Base-by-base conservation (phyloP, 1,140 invertebrate genomes). In the Pseudobourletiella spinata region DNA sequence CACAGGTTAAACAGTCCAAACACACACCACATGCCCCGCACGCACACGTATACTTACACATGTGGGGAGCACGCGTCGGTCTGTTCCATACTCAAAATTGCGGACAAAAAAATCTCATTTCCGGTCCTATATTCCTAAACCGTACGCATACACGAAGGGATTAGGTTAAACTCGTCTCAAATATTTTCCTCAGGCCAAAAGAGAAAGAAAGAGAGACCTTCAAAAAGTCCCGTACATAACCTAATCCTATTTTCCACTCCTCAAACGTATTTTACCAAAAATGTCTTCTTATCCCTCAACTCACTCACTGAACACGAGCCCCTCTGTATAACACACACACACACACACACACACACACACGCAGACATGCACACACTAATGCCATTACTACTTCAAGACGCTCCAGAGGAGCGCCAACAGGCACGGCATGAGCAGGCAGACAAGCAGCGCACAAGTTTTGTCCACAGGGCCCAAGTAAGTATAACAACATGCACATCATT, bases 81-180 rank as follows among this genome's bases (percentile, higher is more conserved):
- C 35, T 58, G 29, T 32, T 42, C 35, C 30, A 15, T 57, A 32
- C 22, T 54, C 51, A 54, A n/a, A 43, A 16, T 25, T 26, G 3
- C n/a, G 56, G 44, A 44, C 56, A 58, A 44, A 58, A 58, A 58
- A 58, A 43, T 29, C 56, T 58, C 56, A 58, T 58, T 58, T 58
- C 56, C 56, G 56, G 56, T 58, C 52, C 52, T 55, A 55, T 6
- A 32, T 35, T 55, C 29, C 25, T 39, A 8, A 55, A 22, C 52
- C 32, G 25, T 18, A 55, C 29, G 18, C 50, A 52, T 18, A 52
- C 25, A 52, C 18, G 14, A 26, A 51, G 4, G 25, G 48, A 51
- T 51, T 51, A 51, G 24, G 48, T 22, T 51, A 26, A 22, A 51
- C 22, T 25, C 28, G 14, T 51, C 48, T 25, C 11, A 51, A 51